These are phyloP conservation scores for Asobara japonica DNA, from an alignment of 1,140 invertebrate genomes.

Conservation along the genomic window DNA sequence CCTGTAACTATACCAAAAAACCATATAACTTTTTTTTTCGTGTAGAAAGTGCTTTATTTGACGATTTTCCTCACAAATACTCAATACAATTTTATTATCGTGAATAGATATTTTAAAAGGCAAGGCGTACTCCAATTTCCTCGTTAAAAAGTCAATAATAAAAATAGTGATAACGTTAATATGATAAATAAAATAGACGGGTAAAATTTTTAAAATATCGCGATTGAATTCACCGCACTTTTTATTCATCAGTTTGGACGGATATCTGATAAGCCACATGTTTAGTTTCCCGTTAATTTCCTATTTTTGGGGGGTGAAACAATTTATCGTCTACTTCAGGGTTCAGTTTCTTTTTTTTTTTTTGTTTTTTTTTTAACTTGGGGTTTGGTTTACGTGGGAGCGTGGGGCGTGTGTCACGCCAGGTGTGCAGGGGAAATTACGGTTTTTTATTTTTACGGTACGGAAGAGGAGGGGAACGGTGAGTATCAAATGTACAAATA, in stretches of 20 bases:
- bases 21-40: not conserved
- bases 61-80: conserved; percentile 19
- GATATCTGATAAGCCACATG: conserved; percentile 57
- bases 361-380: conserved; percentile 16
- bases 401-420: not conserved
- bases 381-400: conserved; percentile 12
- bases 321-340: not conserved
- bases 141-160: not conserved
- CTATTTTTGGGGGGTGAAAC: no score
- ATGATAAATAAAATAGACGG: not conserved
- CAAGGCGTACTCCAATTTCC: not conserved
- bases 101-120: conserved; percentile 5
- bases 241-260: conserved; percentile 48
- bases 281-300: conserved; percentile 20
- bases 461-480: not conserved
- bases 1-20: conserved; percentile 13
- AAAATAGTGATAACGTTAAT: not conserved
- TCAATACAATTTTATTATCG: conserved; percentile 14
- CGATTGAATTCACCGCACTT: conserved; percentile 14
- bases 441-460: not conserved
- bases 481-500: conserved; percentile 27
- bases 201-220: not conserved
- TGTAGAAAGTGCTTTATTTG: conserved; percentile 33
- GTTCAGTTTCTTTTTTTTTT: not conserved
- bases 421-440: not conserved